Percentiles rank a stretch among this genome's conserved stretches.
Conservation (phyloP, 2,888 invertebrate species). For the Mechanitis mazaeus region DNA sequence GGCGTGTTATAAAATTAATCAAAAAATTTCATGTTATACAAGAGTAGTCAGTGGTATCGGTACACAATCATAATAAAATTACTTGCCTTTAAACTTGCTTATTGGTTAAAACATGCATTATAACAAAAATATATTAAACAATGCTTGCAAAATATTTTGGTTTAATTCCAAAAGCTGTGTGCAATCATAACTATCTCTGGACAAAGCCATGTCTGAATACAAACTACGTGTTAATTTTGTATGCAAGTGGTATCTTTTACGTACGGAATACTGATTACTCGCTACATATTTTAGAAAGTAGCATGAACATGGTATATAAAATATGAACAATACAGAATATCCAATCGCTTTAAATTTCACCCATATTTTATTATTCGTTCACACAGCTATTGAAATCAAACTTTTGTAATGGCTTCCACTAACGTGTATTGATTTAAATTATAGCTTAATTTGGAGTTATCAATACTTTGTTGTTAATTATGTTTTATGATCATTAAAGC, state of each 20-base stretch:
- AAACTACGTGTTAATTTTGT: conserved; percentile 23
- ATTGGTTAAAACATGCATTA: background rate
- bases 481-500: no score
- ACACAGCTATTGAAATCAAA: background rate
- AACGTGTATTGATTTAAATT: no score
- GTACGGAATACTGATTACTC: conserved; percentile 16
- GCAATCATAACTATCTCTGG: conserved; percentile 21
- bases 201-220: conserved; percentile 20
- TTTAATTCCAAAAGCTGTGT: conserved; percentile 19
- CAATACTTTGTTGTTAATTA: no score
- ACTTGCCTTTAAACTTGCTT: background rate
- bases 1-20: background rate
- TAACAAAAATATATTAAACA: background rate
- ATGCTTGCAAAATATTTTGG: conserved; percentile 8
- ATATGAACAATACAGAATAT: background rate
- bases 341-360: background rate
- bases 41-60: background rate
- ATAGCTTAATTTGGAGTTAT: no score
- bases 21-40: background rate
- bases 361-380: background rate
- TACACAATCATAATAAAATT: background rate
- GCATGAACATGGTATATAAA: conserved; percentile 1
- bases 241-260: conserved; percentile 22
- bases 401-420: background rate
- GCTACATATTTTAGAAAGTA: conserved; percentile 15